These are phyloP conservation scores for Amphiprion clarkii DNA, from an alignment of 2,797 vertebrate species.

Conservation along the genomic window DNA sequence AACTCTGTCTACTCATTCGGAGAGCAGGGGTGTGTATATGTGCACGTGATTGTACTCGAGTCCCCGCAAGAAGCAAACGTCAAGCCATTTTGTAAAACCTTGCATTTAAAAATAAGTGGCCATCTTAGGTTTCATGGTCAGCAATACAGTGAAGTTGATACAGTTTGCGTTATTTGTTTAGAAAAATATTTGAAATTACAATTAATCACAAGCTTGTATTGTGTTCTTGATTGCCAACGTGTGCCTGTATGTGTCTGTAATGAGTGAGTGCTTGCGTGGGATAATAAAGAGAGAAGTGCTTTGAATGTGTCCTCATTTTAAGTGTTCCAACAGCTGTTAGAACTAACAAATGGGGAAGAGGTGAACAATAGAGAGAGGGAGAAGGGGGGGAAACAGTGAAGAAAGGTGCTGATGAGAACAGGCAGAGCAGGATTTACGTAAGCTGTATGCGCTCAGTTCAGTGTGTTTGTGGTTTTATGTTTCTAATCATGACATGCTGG, in stretches of 20 bases:
- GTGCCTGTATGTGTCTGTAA: slow-evolving; percentile 33
- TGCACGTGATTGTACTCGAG: slow-evolving; percentile 37
- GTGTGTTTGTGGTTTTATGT: slow-evolving; percentile 4
- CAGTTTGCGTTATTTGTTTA: slow-evolving; percentile 3
- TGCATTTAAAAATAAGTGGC: slow-evolving; percentile 36
- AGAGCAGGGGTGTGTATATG: slow-evolving; percentile 40
- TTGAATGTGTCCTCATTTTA: slow-evolving; percentile 60
- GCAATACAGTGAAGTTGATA: slow-evolving; percentile 12
- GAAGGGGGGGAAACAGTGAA: slow-evolving; percentile 1
- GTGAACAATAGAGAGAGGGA: slow-evolving; percentile 30
- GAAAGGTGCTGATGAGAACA: slow-evolving; percentile 7
- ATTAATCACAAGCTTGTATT: slow-evolving; percentile 13
- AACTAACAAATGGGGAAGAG: slow-evolving; percentile 49
- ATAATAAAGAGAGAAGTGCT: slow-evolving; percentile 60
- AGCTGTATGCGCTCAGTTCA: slow-evolving; percentile 13
- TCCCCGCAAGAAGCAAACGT: slow-evolving; percentile 40
- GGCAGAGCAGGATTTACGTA: slow-evolving; percentile 16
- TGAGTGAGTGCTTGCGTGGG: slow-evolving; percentile 43
- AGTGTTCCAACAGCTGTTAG: slow-evolving; percentile 51
- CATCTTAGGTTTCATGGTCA: slow-evolving; percentile 46
- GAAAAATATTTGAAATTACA: not conserved
- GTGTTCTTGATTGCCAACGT: slow-evolving; percentile 29
- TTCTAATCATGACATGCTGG: slow-evolving; percentile 33
- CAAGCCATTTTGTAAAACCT: slow-evolving; percentile 60
- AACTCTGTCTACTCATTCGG: slow-evolving; percentile 74